A percentile compares a stretch with the other conserved stretches of the same genome.
These are phyloP conservation scores for Cosmia pyralina DNA, from an alignment of 2,888 invertebrate species.

Conservation along the genomic window DNA sequence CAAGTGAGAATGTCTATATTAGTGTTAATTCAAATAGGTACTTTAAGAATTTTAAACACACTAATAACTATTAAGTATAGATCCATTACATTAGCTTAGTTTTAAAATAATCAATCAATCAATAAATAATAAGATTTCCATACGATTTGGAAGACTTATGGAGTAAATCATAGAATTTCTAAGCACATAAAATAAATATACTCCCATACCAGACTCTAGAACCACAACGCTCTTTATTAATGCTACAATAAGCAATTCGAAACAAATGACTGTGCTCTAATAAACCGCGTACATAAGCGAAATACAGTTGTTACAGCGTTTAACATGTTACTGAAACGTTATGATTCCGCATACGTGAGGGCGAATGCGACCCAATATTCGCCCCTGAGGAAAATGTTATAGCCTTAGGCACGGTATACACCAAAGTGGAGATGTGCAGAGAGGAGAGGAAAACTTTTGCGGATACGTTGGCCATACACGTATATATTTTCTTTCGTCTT, in stretches of 20 bases:
- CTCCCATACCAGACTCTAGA: neutral
- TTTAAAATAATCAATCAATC: too few species aligned
- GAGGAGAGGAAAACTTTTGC: neutral
- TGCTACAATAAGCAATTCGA: constrained; percentile 20
- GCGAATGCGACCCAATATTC: constrained; percentile 39
- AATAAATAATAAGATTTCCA: too few species aligned
- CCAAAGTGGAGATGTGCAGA: neutral
- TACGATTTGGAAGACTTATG: neutral
- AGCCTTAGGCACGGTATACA: constrained; percentile 33
- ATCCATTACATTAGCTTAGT: too few species aligned
- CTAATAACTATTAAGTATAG: too few species aligned
- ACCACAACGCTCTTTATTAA: too few species aligned
- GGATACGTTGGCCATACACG: neutral
- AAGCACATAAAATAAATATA: constrained; percentile 4
- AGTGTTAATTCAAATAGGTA: too few species aligned
- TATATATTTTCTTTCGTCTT: neutral
- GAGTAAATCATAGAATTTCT: neutral
- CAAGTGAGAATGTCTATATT: too few species aligned
- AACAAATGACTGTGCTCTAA: constrained; percentile 40
- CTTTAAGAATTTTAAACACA: too few species aligned
- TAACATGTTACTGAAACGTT: constrained; percentile 52
- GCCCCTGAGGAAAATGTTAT: constrained; percentile 56
- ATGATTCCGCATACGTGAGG: constrained; percentile 44
- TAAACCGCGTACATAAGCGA: constrained; percentile 42
- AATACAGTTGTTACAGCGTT: constrained; percentile 39